Percentiles rank a stretch among this genome's conserved stretches.
Evolutionary conservation across 1,140 invertebrate species (phyloP).

Genomic region (Zophobas morio): DNA sequence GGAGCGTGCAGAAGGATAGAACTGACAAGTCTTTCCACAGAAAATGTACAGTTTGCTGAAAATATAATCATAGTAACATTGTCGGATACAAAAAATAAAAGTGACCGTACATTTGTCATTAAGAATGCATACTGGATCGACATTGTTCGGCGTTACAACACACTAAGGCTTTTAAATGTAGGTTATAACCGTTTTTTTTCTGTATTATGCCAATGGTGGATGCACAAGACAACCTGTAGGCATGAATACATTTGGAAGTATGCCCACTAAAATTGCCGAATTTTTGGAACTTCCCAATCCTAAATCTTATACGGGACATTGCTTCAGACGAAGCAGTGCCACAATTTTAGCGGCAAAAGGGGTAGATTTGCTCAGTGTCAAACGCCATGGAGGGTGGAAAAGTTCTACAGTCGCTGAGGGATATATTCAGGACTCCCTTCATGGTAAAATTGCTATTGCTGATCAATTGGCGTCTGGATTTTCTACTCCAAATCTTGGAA

Average conservation of each 20-base stretch:
- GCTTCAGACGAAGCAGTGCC: slow-evolving; percentile 23
- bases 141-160: not conserved
- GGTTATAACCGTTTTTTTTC: not conserved
- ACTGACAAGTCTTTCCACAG: too few relatives aligned
- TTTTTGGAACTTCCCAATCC: slow-evolving; percentile 33
- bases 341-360: slow-evolving; percentile 14
- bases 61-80: not conserved
- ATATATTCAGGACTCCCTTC: slow-evolving; percentile 9
- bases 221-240: slow-evolving; percentile 16
- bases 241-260: slow-evolving; percentile 42
- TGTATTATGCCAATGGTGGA: not conserved
- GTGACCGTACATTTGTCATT: not conserved
- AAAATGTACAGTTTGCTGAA: too few relatives aligned
- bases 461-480: not conserved
- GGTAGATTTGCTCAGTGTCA: slow-evolving; percentile 10
- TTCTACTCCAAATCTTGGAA: not conserved
- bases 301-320: slow-evolving; percentile 34
- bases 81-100: not conserved
- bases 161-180: not conserved
- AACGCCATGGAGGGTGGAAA: slow-evolving; percentile 44
- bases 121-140: not conserved
- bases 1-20: too few relatives aligned
- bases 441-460: not conserved
- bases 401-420: slow-evolving; percentile 21
- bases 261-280: slow-evolving; percentile 13